A percentile compares a stretch with the other conserved stretches of the same genome.
phyloP scores from a whole-genome alignment of 2,888 invertebrate species.

The Steinernema carpocapsae region DNA sequence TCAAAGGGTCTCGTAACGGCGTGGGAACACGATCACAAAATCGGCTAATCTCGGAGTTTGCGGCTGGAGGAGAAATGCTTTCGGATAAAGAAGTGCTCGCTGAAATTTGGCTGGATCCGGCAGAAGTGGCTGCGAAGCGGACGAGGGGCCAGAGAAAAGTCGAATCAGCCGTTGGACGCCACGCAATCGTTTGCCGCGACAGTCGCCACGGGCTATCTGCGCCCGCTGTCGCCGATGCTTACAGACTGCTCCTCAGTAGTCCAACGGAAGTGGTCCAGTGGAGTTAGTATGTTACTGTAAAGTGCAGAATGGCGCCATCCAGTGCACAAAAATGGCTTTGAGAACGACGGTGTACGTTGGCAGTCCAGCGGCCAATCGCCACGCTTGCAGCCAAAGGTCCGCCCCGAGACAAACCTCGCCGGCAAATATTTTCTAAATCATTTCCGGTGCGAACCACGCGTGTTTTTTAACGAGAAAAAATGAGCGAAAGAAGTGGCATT shows the following conservation, averaged over 20 bases:
- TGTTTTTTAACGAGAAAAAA: slow-evolving; percentile 1
- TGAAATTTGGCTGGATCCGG: background rate
- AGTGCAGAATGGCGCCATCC: no score
- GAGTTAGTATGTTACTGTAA: slow-evolving; percentile 7
- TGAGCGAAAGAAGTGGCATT: background rate
- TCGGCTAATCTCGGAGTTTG: slow-evolving; percentile 18
- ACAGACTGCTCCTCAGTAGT: background rate
- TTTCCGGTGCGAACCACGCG: slow-evolving; percentile 14
- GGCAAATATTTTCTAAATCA: slow-evolving; percentile 8
- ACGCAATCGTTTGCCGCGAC: background rate
- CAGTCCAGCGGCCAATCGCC: slow-evolving; percentile 10
- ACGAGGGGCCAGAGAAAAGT: background rate
- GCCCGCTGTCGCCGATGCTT: background rate
- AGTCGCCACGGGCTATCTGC: slow-evolving; percentile 24
- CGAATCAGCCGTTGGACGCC: background rate
- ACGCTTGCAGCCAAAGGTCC: slow-evolving; percentile 3
- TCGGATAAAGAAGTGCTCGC: slow-evolving; percentile 19
- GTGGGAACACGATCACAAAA: slow-evolving; percentile 31
- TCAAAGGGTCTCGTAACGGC: slow-evolving; percentile 19
- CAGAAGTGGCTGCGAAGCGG: background rate
- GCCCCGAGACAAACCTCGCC: slow-evolving; percentile 6
- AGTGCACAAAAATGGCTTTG: slow-evolving; percentile 9
- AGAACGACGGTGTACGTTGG: background rate
- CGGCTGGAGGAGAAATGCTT: background rate
- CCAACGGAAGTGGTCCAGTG: no score